These are phyloP conservation scores for Cecropterus lyciades DNA, from an alignment of 1,140 invertebrate genomes.

Conservation along the genomic window DNA sequence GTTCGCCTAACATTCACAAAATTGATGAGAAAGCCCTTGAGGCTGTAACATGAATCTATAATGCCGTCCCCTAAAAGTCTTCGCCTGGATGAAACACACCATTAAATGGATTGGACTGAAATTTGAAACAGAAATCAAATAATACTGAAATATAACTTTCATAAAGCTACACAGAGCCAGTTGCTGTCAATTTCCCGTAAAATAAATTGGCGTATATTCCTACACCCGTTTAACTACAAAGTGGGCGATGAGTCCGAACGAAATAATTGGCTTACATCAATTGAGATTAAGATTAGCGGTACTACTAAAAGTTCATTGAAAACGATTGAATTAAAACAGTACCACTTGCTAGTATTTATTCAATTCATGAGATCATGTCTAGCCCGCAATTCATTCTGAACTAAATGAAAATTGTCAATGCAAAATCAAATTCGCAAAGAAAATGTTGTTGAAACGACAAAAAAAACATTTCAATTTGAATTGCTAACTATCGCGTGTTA, in stretches of 20 bases:
- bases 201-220: neutral
- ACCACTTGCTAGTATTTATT: slow-evolving; percentile 12
- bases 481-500: slow-evolving; percentile 1
- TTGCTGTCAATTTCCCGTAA: neutral
- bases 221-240: neutral
- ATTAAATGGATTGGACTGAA: neutral
- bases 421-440: neutral
- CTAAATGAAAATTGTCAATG: neutral
- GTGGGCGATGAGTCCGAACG: neutral
- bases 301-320: slow-evolving; percentile 20
- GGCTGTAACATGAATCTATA: slow-evolving; percentile 40
- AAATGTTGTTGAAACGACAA: neutral
- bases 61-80: slow-evolving; percentile 25
- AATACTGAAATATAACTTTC: neutral
- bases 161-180: neutral
- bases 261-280: slow-evolving; percentile 19
- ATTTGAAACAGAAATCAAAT: neutral
- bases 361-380: slow-evolving; percentile 14
- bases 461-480: neutral
- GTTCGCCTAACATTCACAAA: slow-evolving; percentile 34
- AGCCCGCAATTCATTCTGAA: slow-evolving; percentile 4
- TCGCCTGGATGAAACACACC: neutral
- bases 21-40: slow-evolving; percentile 35
- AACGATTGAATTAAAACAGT: slow-evolving; percentile 17
- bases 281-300: slow-evolving; percentile 27